phyloP scores from a whole-genome alignment of 2,113 vertebrate genomes.

The Hemicordylus capensis region DNA sequence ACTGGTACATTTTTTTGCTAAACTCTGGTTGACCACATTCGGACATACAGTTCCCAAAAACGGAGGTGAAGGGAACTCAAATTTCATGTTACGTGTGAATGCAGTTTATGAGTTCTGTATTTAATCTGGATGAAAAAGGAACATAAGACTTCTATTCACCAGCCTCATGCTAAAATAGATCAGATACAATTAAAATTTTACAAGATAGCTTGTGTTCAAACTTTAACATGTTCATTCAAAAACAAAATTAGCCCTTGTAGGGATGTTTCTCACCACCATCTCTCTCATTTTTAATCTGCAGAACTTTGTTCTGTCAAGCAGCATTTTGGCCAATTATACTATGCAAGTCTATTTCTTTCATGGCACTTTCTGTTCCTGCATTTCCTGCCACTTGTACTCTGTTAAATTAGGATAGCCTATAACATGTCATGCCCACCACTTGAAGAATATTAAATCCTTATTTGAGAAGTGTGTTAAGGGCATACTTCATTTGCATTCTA shows the following conservation, averaged over 20 bases:
- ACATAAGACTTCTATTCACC: not conserved
- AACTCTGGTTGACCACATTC: too few species aligned
- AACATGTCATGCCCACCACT: not conserved
- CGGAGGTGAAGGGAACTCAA: too few species aligned
- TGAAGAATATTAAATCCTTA: not conserved
- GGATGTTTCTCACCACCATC: not conserved
- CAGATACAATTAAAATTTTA: not conserved
- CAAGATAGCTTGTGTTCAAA: not conserved
- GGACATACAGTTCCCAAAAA: too few species aligned
- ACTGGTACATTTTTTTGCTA: too few species aligned
- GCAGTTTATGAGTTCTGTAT: too few species aligned
- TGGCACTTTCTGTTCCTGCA: not conserved
- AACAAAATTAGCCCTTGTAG: not conserved
- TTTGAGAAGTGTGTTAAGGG: conserved; percentile 5
- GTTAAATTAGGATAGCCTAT: not conserved
- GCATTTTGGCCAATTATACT: not conserved
- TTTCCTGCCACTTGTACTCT: conserved; percentile 11
- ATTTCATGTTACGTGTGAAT: too few species aligned
- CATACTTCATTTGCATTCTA: not conserved
- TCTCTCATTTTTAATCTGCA: not conserved
- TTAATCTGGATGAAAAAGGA: not conserved
- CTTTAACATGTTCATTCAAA: not conserved
- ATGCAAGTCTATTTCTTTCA: not conserved
- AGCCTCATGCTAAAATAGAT: not conserved
- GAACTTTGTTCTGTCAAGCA: not conserved